phyloP scores from a whole-genome alignment of 2,888 invertebrate species.

The Sympetrum striolatum region DNA sequence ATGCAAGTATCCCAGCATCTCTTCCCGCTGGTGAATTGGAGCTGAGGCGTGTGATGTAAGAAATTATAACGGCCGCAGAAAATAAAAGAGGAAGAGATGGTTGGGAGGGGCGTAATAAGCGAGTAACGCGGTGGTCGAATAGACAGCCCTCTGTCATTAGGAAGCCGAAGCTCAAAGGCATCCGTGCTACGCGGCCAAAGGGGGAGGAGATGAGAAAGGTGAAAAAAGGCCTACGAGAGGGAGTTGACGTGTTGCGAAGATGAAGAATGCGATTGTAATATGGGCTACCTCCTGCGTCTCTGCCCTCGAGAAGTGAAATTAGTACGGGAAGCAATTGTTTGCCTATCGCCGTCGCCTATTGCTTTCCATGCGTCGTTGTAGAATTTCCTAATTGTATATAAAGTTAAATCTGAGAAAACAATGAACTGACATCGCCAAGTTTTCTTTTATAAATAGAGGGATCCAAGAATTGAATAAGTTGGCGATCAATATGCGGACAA shows the following conservation, averaged over 20 bases:
- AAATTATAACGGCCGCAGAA: neutral
- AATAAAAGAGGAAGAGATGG: neutral
- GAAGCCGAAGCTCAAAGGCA: conserved; percentile 35
- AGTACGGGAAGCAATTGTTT: too few species aligned
- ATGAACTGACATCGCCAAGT: too few species aligned
- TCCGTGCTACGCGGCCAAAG: conserved; percentile 20
- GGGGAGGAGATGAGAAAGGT: neutral
- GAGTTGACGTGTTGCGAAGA: neutral
- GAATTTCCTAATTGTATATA: too few species aligned
- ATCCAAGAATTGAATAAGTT: too few species aligned
- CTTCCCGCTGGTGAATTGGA: neutral
- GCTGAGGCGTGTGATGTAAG: conserved; percentile 4
- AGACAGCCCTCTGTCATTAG: conserved; percentile 24
- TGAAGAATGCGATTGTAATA: neutral
- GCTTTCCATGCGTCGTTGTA: too few species aligned
- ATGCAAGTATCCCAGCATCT: too few species aligned
- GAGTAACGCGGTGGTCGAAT: conserved; percentile 36
- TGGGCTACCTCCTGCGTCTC: too few species aligned
- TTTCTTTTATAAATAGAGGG: too few species aligned
- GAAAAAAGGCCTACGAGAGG: neutral
- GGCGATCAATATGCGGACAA: too few species aligned
- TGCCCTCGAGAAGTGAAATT: too few species aligned
- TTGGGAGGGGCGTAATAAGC: conserved; percentile 9
- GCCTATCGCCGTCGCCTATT: too few species aligned
- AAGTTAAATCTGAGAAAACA: too few species aligned